phyloP scores from a whole-genome alignment of 2,797 vertebrate species.

The Schizopygopsis malacanthus region DNA sequence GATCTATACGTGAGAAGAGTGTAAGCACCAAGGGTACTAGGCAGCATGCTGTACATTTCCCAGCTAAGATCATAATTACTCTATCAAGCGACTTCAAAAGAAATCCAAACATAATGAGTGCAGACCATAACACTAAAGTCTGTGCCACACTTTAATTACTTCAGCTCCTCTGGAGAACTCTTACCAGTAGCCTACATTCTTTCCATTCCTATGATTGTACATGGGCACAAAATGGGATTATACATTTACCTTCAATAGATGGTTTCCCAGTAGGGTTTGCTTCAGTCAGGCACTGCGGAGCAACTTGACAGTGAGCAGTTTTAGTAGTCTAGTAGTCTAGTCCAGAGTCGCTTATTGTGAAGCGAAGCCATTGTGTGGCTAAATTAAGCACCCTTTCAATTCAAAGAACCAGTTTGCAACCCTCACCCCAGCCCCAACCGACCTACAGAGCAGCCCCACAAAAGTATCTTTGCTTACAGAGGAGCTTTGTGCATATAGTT shows the following conservation, averaged over 20 bases:
- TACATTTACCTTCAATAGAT: slow-evolving; percentile 42
- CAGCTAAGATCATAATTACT: slow-evolving; percentile 39
- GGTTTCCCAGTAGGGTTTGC: slow-evolving; percentile 43
- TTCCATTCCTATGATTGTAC: slow-evolving; percentile 32
- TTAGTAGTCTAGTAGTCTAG: slow-evolving; percentile 41
- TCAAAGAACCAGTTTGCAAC: slow-evolving; percentile 37
- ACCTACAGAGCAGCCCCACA: slow-evolving; percentile 36
- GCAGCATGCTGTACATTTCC: neutral
- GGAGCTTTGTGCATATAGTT: slow-evolving; percentile 24
- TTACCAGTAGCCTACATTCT: slow-evolving; percentile 41
- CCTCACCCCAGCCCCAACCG: slow-evolving; percentile 42
- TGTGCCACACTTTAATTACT: slow-evolving; percentile 51
- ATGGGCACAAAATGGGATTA: slow-evolving; percentile 46
- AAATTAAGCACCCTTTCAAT: slow-evolving; percentile 48
- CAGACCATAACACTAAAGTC: slow-evolving; percentile 16
- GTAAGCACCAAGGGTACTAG: neutral
- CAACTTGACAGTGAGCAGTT: slow-evolving; percentile 32
- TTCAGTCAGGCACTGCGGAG: neutral
- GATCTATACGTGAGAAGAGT: neutral
- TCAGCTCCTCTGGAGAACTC: slow-evolving; percentile 40
- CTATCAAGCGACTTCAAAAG: slow-evolving; percentile 40
- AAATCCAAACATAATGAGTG: slow-evolving; percentile 36
- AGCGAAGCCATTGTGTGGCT: slow-evolving; percentile 43
- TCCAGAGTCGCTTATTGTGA: slow-evolving; percentile 41
- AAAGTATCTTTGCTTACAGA: slow-evolving; percentile 43